Percentiles rank a stretch among this genome's conserved stretches.
Conservation (phyloP, 1,140 invertebrate genomes). For the Subanguina moxae region DNA sequence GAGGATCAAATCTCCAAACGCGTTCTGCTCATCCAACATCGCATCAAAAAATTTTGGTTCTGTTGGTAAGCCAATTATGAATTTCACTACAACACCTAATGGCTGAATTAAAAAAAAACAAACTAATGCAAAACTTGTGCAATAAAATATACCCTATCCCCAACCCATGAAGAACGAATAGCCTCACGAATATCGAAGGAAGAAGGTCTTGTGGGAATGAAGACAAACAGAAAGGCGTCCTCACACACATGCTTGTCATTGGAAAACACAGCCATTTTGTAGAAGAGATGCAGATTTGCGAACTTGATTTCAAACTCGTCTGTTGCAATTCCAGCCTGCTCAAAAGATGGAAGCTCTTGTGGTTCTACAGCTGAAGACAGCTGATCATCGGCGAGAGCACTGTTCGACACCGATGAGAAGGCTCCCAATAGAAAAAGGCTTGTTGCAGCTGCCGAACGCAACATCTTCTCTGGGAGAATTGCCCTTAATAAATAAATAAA, state of each 20-base stretch:
- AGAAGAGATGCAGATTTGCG: background rate
- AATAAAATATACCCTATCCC: background rate
- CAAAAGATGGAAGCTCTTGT: background rate
- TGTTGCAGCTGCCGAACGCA: background rate
- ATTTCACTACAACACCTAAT: background rate
- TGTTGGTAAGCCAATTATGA: slow-evolving; percentile 16
- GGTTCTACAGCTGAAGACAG: background rate
- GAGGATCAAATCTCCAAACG: slow-evolving; percentile 27
- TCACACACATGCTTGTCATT: background rate
- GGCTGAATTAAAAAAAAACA: no score
- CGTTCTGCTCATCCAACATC: slow-evolving; percentile 15
- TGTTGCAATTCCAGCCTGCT: background rate
- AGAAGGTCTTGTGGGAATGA: slow-evolving; percentile 5
- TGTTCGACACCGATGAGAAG: no score
- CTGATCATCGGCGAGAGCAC: no score
- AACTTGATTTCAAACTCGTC: slow-evolving; percentile 6
- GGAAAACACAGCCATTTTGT: slow-evolving; percentile 1
- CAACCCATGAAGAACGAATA: slow-evolving; percentile 5
- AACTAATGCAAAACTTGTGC: no score
- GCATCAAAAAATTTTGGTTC: slow-evolving; percentile 9
- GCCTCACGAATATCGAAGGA: background rate
- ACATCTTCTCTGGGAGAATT: background rate
- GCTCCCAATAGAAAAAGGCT: no score
- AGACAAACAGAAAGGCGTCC: slow-evolving; percentile 1
- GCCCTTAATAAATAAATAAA: background rate